phyloP scores from a whole-genome alignment of 2,797 vertebrate genomes.

The Chaenodraco wilsoni region DNA sequence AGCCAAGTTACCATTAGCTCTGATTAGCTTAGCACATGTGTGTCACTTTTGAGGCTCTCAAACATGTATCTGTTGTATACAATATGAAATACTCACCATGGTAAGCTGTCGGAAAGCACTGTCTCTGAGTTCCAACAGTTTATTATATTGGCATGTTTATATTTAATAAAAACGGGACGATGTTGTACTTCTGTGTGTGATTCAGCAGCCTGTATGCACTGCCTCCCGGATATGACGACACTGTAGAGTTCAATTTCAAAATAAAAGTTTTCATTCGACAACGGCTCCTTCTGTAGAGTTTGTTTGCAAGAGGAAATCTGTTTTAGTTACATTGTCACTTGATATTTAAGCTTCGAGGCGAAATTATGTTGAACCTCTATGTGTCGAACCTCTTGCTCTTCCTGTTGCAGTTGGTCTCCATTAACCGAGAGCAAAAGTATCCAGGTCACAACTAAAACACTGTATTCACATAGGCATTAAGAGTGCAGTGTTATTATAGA shows the following conservation, averaged over 20 bases:
- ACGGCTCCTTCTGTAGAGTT: background rate
- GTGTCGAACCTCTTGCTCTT: background rate
- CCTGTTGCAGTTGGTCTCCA: background rate
- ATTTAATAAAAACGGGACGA: background rate
- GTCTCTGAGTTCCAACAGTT: background rate
- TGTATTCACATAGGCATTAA: background rate
- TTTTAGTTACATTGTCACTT: background rate
- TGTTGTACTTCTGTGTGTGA: conserved; percentile 3
- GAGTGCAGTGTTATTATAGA: background rate
- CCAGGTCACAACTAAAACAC: background rate
- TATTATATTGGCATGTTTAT: conserved; percentile 29
- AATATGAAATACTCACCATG: conserved; percentile 63
- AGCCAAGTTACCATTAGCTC: conserved; percentile 42
- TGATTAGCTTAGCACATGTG: conserved; percentile 39
- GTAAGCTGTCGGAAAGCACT: background rate
- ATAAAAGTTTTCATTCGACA: conserved; percentile 24
- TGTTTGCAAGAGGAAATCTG: background rate
- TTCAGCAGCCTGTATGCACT: background rate
- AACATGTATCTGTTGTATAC: background rate
- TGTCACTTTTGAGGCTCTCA: background rate
- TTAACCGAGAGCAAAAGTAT: background rate
- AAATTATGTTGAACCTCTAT: background rate
- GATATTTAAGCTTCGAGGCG: background rate
- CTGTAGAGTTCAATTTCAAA: conserved; percentile 25
- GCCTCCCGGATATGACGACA: conserved; percentile 44